Conservation (phyloP, 2,888 invertebrate genomes). For the Hyposoter didymator region DNA sequence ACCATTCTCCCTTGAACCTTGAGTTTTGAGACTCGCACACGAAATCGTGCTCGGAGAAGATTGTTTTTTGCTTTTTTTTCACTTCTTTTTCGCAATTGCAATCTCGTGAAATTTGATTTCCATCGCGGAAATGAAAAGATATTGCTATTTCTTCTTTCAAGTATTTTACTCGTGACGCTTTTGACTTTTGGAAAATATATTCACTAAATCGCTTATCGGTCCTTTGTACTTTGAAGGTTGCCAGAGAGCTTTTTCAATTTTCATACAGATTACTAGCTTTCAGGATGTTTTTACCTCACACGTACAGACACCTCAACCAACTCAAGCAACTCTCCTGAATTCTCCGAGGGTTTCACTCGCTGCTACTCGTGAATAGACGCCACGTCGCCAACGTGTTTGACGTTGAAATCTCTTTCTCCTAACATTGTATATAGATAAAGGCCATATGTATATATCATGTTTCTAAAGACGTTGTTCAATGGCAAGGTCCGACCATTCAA, state of each 20-base stretch:
- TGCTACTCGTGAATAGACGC: constrained; percentile 40
- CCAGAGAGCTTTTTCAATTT: background rate
- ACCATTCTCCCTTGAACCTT: background rate
- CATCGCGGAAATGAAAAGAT: background rate
- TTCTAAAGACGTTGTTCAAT: constrained; percentile 63
- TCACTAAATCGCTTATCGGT: background rate
- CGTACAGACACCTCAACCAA: background rate
- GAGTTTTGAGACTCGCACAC: background rate
- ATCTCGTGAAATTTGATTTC: background rate
- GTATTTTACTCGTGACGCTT: background rate
- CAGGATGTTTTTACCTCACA: background rate
- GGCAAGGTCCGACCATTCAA: constrained; percentile 61
- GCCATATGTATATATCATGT: constrained; percentile 7
- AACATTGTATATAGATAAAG: background rate
- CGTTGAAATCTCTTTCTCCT: constrained; percentile 31
- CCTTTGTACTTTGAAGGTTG: background rate
- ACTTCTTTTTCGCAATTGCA: background rate
- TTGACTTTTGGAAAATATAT: background rate
- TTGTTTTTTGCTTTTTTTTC: too few species aligned
- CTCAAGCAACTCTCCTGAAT: background rate
- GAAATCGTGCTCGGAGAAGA: background rate
- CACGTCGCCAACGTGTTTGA: constrained; percentile 29
- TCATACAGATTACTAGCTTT: background rate
- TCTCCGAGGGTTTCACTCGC: constrained; percentile 3
- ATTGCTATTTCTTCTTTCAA: background rate